Base-by-base conservation (phyloP, 2,888 invertebrate species). In the Conistra vaccinii region DNA sequence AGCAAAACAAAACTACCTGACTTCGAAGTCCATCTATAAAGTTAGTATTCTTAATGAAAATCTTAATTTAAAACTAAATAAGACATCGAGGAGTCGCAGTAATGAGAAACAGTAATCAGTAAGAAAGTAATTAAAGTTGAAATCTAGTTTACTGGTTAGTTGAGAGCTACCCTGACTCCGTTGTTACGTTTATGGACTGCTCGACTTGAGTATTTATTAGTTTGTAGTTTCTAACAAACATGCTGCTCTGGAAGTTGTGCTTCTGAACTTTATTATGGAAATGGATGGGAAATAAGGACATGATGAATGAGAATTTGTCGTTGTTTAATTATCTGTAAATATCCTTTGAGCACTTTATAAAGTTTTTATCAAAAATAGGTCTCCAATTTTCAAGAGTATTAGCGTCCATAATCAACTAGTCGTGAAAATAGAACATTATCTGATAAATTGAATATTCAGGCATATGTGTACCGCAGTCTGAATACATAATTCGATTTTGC, bases 61-160 rank as follows among this genome's bases (percentile, higher is more conserved):
- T 80, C 53, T 86, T 84, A 76, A 86, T 84, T 84, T 86, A 84
- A 82, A 86, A 85, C 78, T 86, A 83, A 85, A 84, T 75, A 84
- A 86, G 85, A 84, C 55, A 73, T 78, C 69, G 60, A 62, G 63
- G 69, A 77, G 69, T 73, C 23, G 61, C 78, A 73, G 86, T 84
- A 87, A 87, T 86, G 71, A 84, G 86, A 87, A 86, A 78, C 76
- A 81, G 86, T 88, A 86, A 86, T 86, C 81, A 75, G 77, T 86
- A 79, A 66, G 35, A 85, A 86, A 87, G 86, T 86, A 86, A 86
- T 86, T 87, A 81, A 87, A 86, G 81, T 86, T 86, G 66, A 73
- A 78, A 86, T 86, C 82, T 73, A 82, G 71, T 85, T 85, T 61
- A 76, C 74, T 65, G 65, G 58, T 72, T 62, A 72, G 73, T 74